Percentiles rank a stretch among this genome's conserved stretches.
phyloP scores from a whole-genome alignment of 2,113 vertebrate species.

The Microtus montanus region DNA sequence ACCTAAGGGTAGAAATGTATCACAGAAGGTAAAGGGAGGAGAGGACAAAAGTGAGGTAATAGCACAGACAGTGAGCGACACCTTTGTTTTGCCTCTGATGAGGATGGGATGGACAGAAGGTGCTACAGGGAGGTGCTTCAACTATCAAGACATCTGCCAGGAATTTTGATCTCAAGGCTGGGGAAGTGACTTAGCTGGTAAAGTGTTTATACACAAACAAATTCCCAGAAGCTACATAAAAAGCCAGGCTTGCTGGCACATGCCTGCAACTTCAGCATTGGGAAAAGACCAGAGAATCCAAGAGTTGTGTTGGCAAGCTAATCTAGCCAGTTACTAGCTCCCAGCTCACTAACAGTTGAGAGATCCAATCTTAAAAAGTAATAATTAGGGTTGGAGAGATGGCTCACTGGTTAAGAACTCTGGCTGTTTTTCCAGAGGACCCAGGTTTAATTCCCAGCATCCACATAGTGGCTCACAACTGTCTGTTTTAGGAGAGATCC shows the following conservation, averaged over 20 bases:
- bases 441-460: not conserved
- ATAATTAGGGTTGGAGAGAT: not conserved
- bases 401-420: not conserved
- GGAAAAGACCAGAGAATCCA: too few relatives aligned
- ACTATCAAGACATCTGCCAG: too few relatives aligned
- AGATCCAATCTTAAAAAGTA: not conserved
- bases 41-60: not conserved
- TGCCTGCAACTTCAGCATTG: not conserved
- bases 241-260: not conserved
- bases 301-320: not conserved
- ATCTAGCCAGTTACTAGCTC: not conserved
- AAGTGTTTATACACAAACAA: not conserved
- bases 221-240: not conserved
- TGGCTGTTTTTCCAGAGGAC: not conserved
- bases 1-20: not conserved
- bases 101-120: not conserved
- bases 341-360: not conserved
- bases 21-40: not conserved
- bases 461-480: not conserved
- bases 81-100: not conserved
- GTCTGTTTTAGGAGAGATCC: not conserved
- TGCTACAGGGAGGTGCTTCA: not conserved
- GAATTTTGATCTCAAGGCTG: not conserved
- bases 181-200: not conserved
- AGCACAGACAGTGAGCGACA: not conserved